These are phyloP conservation scores for Xiphophorus couchianus DNA, from an alignment of 2,113 vertebrate genomes.

Conservation along the genomic window DNA sequence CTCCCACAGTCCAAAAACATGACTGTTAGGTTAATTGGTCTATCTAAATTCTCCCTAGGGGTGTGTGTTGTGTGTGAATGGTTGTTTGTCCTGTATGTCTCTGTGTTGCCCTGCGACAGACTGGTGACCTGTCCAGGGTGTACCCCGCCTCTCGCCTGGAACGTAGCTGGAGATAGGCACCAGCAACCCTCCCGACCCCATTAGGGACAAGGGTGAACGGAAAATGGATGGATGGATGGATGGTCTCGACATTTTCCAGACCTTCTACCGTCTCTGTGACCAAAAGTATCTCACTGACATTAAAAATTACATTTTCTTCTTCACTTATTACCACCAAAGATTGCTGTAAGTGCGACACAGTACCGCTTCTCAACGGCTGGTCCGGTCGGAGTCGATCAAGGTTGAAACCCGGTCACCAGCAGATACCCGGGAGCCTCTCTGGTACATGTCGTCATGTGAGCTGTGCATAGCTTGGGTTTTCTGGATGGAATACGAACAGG, in stretches of 20 bases:
- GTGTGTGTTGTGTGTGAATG: no score
- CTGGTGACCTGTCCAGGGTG: no score
- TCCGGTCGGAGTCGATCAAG: neutral
- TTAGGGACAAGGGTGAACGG: no score
- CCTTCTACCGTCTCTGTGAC: neutral
- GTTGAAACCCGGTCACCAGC: neutral
- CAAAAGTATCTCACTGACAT: constrained; percentile 41
- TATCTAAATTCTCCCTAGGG: no score
- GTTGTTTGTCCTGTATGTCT: no score
- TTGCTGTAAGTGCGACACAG: neutral
- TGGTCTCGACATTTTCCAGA: neutral
- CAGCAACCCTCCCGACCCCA: no score
- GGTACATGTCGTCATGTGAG: neutral
- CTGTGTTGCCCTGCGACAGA: no score
- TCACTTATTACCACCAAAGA: neutral
- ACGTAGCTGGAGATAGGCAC: no score
- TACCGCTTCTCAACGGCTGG: neutral
- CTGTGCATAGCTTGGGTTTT: neutral
- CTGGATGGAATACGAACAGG: constrained; percentile 58
- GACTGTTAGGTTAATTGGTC: no score
- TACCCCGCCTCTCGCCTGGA: no score
- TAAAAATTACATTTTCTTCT: neutral
- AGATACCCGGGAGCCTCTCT: neutral
- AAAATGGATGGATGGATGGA: no score
- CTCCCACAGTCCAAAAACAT: no score